phyloP scores from a whole-genome alignment of 2,113 vertebrate genomes.

The Entosphenus tridentatus region DNA sequence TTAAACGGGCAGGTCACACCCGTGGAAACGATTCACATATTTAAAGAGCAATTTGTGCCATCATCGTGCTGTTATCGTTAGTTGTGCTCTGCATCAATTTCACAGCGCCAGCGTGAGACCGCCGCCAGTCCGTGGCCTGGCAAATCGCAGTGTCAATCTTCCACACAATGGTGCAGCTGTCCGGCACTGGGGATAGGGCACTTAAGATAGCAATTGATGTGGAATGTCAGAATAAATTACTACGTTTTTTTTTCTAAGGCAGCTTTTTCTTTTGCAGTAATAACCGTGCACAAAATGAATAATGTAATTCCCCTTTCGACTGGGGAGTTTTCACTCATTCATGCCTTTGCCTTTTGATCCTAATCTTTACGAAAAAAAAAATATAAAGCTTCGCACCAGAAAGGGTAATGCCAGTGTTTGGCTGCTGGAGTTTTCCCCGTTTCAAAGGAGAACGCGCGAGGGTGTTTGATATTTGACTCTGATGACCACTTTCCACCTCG shows the following conservation, averaged over 20 bases:
- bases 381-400: background rate
- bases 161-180: slow-evolving; percentile 6
- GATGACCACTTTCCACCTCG: background rate
- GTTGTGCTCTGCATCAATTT: slow-evolving; percentile 2
- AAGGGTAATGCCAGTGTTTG: no score
- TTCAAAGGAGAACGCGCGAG: no score
- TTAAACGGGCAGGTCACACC: background rate
- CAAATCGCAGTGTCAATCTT: background rate
- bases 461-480: background rate
- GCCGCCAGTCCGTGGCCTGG: background rate
- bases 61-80: slow-evolving; percentile 1
- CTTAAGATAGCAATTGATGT: slow-evolving; percentile 6
- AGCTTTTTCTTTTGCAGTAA: background rate
- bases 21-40: slow-evolving; percentile 1
- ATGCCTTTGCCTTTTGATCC: background rate
- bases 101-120: slow-evolving; percentile 3
- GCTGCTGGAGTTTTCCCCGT: no score
- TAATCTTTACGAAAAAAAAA: background rate
- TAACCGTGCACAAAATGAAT: background rate
- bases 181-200: slow-evolving; percentile 4
- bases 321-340: background rate
- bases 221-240: slow-evolving; percentile 6
- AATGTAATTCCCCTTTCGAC: background rate
- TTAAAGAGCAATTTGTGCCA: slow-evolving; percentile 6
- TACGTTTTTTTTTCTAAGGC: background rate